A percentile compares a stretch with the other conserved stretches of the same genome.
These are phyloP conservation scores for Phataginus tetradactyla DNA, from an alignment of 2,797 vertebrate genomes.

Conservation along the genomic window DNA sequence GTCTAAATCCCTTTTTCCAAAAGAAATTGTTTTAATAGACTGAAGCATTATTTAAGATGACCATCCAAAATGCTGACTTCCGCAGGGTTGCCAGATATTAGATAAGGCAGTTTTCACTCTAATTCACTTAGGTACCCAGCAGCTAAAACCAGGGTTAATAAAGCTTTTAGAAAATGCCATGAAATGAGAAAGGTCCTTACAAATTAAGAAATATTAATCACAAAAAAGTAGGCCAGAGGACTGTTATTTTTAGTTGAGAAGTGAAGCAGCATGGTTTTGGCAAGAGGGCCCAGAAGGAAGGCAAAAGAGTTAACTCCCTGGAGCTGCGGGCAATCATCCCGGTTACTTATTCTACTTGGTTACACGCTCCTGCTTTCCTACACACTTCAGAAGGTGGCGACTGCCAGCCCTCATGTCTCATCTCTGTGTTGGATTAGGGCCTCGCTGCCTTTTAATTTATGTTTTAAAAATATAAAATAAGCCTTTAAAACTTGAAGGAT, in stretches of 20 bases:
- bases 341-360: neutral
- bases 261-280: neutral
- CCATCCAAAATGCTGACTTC: conserved; percentile 1
- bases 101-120: neutral
- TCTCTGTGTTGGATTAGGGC: neutral
- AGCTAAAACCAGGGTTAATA: neutral
- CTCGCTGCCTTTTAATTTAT: neutral
- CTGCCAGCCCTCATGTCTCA: neutral
- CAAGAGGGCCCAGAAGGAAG: neutral
- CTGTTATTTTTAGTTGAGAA: conserved; percentile 35
- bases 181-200: neutral
- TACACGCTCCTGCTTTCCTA: neutral
- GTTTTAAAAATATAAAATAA: conserved; percentile 40
- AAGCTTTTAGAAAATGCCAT: neutral
- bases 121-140: neutral
- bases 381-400: neutral
- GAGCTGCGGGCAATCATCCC: neutral
- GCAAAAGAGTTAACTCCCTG: neutral
- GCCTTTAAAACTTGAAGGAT: neutral
- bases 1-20: neutral
- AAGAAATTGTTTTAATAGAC: conserved; percentile 6
- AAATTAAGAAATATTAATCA: conserved; percentile 50
- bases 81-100: neutral
- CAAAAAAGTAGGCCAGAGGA: neutral
- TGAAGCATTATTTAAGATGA: neutral